Base-by-base conservation (phyloP, 2,797 vertebrate species). In the Vultur gryphus region DNA sequence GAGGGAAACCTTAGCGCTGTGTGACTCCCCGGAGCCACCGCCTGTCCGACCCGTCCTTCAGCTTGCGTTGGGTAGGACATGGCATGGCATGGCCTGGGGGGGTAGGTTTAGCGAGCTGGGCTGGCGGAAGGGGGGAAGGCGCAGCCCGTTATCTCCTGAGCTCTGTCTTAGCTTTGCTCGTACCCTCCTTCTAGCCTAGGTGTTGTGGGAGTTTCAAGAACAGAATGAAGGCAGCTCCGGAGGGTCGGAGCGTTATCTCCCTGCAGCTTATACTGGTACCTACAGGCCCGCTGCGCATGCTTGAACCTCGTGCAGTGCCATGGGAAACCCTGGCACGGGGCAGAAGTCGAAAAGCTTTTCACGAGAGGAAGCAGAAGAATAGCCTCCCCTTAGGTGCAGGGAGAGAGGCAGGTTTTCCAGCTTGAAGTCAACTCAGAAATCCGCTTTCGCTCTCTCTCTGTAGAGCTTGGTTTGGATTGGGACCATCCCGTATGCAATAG, bases 251-350 rank as follows among this genome's bases (percentile, higher is more conserved):
- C 6, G 2, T 55, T 29, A 4, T 13, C 31, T 48, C 24, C 41
- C 35, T 46, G 33, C 54, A 31, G 16, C 17, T 15, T 7, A 16
- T 3, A 11, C 11, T 1, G 5, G 48, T 52, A 52, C n/a, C 18
- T 3, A 3, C 64, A 10, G 26, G 29, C 51, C 21, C 1, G 4
- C 37, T 9, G 13, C 9, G 37, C 9, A 0, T 13, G 25, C 52
- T 8, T 17, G 24, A 41, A 24, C 29, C 41, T 29, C 19, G 2
- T 1, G 8, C 7, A 3, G 29, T 16, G 39, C 75, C 29, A 2
- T 8, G 61, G 31, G n/a, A 43, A 73, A 49, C 33, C 17, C 23
- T 41, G 48, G 29, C 41, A 21, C 2, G 1, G 11, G 69, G 37
- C 61, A 31, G 3, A 28, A 41, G 35, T 39, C 2, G 2, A 24